phyloP scores from a whole-genome alignment of 2,888 invertebrate genomes.

The Pseudeuparius sepicola region DNA sequence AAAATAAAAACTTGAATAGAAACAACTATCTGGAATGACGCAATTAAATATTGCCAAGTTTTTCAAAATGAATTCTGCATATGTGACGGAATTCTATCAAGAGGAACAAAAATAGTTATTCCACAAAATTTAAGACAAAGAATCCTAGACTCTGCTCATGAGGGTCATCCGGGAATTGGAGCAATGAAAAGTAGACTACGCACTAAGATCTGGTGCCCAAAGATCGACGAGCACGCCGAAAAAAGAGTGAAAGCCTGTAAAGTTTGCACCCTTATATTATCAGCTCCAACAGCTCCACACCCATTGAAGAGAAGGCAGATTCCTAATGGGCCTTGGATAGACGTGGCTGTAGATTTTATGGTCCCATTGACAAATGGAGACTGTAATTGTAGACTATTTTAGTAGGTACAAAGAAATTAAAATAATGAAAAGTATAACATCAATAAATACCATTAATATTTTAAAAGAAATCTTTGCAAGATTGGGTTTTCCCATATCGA shows the following conservation, averaged over 20 bases:
- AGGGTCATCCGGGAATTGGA: too few species aligned
- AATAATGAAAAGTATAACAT: conserved; percentile 1
- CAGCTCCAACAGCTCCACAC: not conserved
- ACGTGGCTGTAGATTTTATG: conserved; percentile 1
- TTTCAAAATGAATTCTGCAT: conserved; percentile 12
- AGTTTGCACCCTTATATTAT: not conserved
- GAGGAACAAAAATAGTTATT: conserved; percentile 4
- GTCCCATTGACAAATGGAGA: not conserved
- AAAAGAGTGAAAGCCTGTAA: not conserved
- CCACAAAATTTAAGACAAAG: not conserved
- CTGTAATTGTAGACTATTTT: too few species aligned
- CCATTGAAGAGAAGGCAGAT: not conserved
- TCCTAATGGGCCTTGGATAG: not conserved
- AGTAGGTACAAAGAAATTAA: conserved; percentile 2
- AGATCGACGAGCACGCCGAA: not conserved
- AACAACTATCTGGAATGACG: not conserved
- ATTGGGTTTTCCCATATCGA: conserved; percentile 5
- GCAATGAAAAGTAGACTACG: too few species aligned
- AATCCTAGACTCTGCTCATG: not conserved
- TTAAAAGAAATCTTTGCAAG: conserved; percentile 11
- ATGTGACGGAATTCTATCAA: conserved; percentile 6
- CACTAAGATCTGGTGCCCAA: conserved; percentile 1
- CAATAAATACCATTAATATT: too few species aligned
- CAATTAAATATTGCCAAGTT: conserved; percentile 7
- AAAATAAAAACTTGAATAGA: too few species aligned